Evolutionary conservation across 2,888 invertebrate genomes (phyloP).

Genomic region (Eurytoma californica): DNA sequence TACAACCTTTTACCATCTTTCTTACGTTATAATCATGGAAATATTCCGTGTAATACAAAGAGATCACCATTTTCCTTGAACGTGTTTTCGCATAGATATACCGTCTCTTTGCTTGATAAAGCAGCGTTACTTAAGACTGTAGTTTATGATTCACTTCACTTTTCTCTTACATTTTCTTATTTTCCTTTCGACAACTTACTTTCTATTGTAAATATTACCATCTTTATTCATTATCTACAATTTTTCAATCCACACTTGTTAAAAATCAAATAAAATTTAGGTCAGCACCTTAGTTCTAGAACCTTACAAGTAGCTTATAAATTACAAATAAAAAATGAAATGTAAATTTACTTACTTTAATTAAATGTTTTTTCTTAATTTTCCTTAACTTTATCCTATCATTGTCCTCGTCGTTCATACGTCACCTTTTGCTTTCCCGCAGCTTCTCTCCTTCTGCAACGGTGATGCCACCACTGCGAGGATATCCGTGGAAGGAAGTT

Average conservation of each 20-base stretch:
- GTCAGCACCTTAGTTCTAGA: no score
- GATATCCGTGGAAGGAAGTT: conserved; percentile 59
- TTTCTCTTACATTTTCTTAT: not conserved
- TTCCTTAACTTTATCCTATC: not conserved
- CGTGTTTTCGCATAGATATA: not conserved
- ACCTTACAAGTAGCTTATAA: no score
- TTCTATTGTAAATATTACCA: no score
- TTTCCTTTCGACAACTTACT: not conserved
- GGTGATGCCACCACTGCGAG: not conserved
- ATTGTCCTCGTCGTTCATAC: not conserved
- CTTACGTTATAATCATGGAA: not conserved
- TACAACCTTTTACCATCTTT: not conserved
- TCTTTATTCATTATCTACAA: no score
- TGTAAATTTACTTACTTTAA: no score
- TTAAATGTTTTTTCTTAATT: not conserved
- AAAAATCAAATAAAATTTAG: no score
- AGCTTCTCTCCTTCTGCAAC: not conserved
- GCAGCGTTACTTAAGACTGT: not conserved
- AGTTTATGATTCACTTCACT: not conserved
- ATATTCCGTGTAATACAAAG: no score
- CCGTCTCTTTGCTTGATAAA: not conserved
- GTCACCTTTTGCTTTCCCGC: no score
- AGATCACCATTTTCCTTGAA: not conserved
- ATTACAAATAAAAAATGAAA: no score
- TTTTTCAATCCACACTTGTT: no score